Base-by-base conservation (phyloP, 2,888 invertebrate species). In the Steinernema hermaphroditum region DNA sequence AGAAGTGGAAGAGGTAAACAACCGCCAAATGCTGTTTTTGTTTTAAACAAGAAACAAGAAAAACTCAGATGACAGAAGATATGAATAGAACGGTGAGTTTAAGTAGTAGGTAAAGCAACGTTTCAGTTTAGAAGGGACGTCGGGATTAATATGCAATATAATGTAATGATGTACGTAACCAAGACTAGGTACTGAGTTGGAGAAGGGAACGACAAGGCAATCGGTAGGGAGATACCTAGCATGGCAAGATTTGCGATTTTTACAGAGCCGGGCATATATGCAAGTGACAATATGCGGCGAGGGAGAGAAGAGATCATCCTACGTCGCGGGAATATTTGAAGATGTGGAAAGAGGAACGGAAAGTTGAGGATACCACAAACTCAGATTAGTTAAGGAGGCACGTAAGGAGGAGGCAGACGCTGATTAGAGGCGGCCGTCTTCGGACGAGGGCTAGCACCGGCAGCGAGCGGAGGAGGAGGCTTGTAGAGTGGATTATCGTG, bases 391-490 rank as follows among this genome's bases (percentile, higher is more conserved):
- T 95, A 96, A 89, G 96, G 96, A 83, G 96, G 95, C 85, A 96
- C 95, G 89, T 96, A 96, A 46, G 96, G 96, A 76, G 96, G 95
- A 70, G 96, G 96, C 89, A 94, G 93, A 87, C 94, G 77, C 75
- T 83, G 91, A 90, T 94, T 94, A 82, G 93, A 93, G 76, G 94
- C 93, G 69, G 93, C 93, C 75, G 93, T 91, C 85, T 92, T 93
- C 72, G 93, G 93, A 80, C 92, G 90, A 68, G 68, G 68, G 37
- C 75, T 75, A 22, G 49, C 76, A 46, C 68, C 44, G 44, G 46
- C 49, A 24, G 77, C 71, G 44, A 70, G 93, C 79, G 94, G 93
- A 6, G 93, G 94, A 19, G 94, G 94, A 24, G 94, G 94, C 83
- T 94, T 93, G 88, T 94, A 94, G 74, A 94, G 93, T 77, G 93